Percentiles rank a stretch among this genome's conserved stretches.
Conservation (phyloP, 2,888 invertebrate genomes). For the Pyrochroa serraticornis region DNA sequence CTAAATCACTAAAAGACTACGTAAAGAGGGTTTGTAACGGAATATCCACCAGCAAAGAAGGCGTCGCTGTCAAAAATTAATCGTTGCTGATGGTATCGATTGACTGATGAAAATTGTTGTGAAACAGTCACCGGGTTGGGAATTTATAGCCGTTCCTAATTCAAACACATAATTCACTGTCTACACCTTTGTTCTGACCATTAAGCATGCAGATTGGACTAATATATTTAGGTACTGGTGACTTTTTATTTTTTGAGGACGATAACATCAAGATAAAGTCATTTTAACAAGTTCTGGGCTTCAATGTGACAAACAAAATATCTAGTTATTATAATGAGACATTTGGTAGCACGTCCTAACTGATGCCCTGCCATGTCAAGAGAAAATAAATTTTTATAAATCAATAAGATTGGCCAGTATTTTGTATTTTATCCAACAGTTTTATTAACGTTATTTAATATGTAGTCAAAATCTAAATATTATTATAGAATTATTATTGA, state of each 20-base stretch:
- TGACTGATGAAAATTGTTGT: constrained; percentile 11
- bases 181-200: constrained; percentile 22
- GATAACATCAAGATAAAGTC: constrained; percentile 1
- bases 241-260: not conserved
- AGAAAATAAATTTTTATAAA: no score
- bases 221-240: constrained; percentile 3
- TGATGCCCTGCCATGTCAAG: no score
- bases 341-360: no score
- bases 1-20: constrained; percentile 5
- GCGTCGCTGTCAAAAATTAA: constrained; percentile 3
- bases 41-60: not conserved
- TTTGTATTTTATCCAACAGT: no score
- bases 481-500: no score
- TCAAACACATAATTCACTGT: constrained; percentile 23
- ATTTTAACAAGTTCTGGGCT: constrained; percentile 6
- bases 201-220: constrained; percentile 7
- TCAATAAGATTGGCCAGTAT: no score
- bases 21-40: not conserved
- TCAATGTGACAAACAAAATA: constrained; percentile 1
- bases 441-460: no score
- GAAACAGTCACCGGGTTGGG: constrained; percentile 4
- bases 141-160: constrained; percentile 18
- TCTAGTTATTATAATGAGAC: no score
- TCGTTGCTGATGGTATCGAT: constrained; percentile 14
- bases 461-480: no score